Conservation (phyloP, 1,140 invertebrate species). For the Drosophila littoralis region DNA sequence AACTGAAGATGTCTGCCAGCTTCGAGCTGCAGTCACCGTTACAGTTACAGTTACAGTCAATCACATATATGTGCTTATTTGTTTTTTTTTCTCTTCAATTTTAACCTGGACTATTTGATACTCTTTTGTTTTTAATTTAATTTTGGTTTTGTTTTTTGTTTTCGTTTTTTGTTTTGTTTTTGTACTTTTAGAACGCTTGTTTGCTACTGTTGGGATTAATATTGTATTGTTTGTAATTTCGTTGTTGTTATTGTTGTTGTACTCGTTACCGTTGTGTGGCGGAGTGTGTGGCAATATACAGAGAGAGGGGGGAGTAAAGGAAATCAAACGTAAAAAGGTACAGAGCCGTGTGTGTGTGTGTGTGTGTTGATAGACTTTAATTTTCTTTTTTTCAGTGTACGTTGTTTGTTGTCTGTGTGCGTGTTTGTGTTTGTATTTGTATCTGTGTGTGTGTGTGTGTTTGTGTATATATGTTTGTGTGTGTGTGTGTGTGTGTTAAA, state of each 20-base stretch:
- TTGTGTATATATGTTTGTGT: constrained; percentile 53
- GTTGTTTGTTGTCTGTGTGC: constrained; percentile 13
- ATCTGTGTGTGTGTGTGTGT: constrained; percentile 40
- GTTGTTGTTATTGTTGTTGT: constrained; percentile 31
- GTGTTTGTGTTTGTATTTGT: constrained; percentile 24
- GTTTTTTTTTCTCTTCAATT: constrained; percentile 13
- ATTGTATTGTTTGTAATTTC: constrained; percentile 23
- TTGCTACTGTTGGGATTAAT: constrained; percentile 26
- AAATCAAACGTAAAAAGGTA: constrained; percentile 40
- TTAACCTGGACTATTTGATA: constrained; percentile 32
- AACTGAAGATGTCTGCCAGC: background rate
- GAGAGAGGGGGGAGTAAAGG: constrained; percentile 15
- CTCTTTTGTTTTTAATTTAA: constrained; percentile 9
- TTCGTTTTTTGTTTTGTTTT: constrained; percentile 1
- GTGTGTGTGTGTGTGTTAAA: constrained; percentile 62
- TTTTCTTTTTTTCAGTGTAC: background rate
- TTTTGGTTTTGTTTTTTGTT: background rate
- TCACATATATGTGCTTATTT: constrained; percentile 4
- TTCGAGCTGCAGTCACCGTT: background rate
- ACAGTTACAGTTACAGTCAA: constrained; percentile 12
- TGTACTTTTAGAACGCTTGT: constrained; percentile 24
- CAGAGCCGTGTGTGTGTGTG: background rate
- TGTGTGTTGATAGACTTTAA: constrained; percentile 8
- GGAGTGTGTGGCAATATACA: constrained; percentile 51
- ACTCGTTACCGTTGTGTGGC: constrained; percentile 1